Percentiles rank a stretch among this genome's conserved stretches.
These are phyloP conservation scores for Hyperoodon ampullatus DNA, from an alignment of 2,113 vertebrate species.

Conservation along the genomic window DNA sequence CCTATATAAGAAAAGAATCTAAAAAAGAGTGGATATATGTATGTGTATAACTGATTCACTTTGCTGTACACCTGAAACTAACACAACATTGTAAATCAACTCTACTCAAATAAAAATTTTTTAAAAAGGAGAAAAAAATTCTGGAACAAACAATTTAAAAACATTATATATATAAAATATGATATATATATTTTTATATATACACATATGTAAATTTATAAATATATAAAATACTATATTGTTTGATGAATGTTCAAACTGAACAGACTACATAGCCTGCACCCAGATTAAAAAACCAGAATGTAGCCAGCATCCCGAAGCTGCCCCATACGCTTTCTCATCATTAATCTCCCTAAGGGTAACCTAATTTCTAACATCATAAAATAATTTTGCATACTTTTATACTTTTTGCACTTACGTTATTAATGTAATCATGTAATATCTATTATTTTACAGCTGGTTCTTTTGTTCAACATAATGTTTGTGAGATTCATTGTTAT, in stretches of 20 bases:
- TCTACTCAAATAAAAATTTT: no score
- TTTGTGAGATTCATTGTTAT: background rate
- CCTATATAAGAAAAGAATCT: no score
- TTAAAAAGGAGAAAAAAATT: no score
- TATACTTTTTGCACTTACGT: background rate
- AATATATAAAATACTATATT: background rate
- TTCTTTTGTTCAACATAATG: background rate
- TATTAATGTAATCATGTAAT: background rate
- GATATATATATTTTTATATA: no score
- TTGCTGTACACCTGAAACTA: no score
- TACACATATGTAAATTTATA: background rate
- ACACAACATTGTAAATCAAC: no score
- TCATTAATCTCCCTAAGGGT: background rate
- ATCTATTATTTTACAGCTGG: background rate
- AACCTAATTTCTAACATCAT: background rate
- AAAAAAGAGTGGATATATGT: no score
- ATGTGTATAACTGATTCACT: no score
- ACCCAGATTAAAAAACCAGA: background rate
- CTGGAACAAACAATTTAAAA: background rate
- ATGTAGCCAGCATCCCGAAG: no score
- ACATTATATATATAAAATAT: background rate
- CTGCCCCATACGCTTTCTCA: rapidly evolving
- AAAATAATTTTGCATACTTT: background rate
- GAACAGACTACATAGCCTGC: background rate
- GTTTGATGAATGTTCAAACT: background rate